Percentiles rank a stretch among this genome's conserved stretches.
These are phyloP conservation scores for Melanaphis sacchari DNA, from an alignment of 1,140 invertebrate species.

Conservation along the genomic window DNA sequence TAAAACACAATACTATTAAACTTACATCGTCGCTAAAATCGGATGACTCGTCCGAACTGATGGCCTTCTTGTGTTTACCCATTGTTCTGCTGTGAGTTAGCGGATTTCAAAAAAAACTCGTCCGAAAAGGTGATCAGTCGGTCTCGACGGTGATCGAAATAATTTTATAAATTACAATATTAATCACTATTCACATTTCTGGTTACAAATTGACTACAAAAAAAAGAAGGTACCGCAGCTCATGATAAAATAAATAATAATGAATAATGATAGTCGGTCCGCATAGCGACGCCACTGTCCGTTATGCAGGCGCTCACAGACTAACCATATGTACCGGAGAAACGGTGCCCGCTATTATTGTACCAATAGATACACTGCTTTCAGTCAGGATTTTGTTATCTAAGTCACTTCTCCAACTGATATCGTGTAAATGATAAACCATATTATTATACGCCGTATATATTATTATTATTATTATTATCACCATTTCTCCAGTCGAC, in stretches of 20 bases:
- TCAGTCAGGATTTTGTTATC: background rate
- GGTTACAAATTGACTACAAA: background rate
- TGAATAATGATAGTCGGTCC: background rate
- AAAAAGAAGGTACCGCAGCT: background rate
- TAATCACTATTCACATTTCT: background rate
- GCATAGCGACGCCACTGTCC: constrained; percentile 18
- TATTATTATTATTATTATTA: too few relatives aligned
- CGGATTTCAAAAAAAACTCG: background rate
- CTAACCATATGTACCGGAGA: background rate
- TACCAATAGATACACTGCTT: background rate
- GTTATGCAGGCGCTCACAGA: background rate
- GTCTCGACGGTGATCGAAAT: background rate
- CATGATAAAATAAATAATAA: background rate
- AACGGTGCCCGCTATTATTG: background rate
- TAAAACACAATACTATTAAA: background rate
- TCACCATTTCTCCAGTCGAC: too few relatives aligned
- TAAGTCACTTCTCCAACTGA: too few relatives aligned
- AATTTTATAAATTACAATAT: background rate
- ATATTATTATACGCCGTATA: too few relatives aligned
- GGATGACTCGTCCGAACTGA: constrained; percentile 38
- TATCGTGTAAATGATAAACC: too few relatives aligned
- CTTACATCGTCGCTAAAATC: constrained; percentile 45
- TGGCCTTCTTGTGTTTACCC: constrained; percentile 31
- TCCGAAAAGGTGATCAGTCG: background rate
- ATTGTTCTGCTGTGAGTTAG: background rate